phyloP scores from a whole-genome alignment of 2,888 invertebrate genomes.

The Apocheima hispidaria region DNA sequence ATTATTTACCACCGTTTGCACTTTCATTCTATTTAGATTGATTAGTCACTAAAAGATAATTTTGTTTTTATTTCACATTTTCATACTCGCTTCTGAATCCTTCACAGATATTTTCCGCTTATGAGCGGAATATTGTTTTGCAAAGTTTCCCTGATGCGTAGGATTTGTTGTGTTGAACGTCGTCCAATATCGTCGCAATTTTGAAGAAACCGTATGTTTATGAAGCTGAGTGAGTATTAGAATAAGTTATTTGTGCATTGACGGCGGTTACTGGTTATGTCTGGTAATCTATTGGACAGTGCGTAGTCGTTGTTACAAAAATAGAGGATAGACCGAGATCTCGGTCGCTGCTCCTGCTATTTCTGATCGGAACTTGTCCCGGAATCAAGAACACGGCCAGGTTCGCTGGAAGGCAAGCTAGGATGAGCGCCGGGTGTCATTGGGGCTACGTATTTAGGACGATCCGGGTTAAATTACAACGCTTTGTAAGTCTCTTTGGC shows the following conservation, averaged over 20 bases:
- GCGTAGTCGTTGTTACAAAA: conserved; percentile 69
- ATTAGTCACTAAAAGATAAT: background rate
- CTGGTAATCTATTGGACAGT: conserved; percentile 57
- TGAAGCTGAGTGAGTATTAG: conserved; percentile 57
- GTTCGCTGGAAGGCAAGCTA: conserved; percentile 50
- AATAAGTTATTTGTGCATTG: conserved; percentile 62
- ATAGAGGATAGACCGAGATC: conserved; percentile 71
- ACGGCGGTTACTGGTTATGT: conserved; percentile 49
- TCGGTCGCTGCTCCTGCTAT: conserved; percentile 78
- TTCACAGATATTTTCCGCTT: conserved; percentile 20
- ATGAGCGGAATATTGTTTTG: conserved; percentile 17
- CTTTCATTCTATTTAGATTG: background rate
- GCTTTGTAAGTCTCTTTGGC: conserved; percentile 45
- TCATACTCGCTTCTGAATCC: background rate
- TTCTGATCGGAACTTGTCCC: conserved; percentile 70
- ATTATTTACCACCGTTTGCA: background rate
- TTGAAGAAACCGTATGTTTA: conserved; percentile 53
- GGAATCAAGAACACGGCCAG: conserved; percentile 73
- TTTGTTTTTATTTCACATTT: conserved; percentile 8
- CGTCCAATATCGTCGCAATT: conserved; percentile 61
- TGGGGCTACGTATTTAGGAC: conserved; percentile 63
- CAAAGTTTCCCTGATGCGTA: conserved; percentile 46
- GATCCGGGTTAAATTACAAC: conserved; percentile 58
- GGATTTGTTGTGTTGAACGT: conserved; percentile 59
- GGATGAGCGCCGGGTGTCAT: conserved; percentile 63